Percentiles rank a stretch among this genome's conserved stretches.
Conservation (phyloP, 2,888 invertebrate species). For the Drosophila borealis region DNA sequence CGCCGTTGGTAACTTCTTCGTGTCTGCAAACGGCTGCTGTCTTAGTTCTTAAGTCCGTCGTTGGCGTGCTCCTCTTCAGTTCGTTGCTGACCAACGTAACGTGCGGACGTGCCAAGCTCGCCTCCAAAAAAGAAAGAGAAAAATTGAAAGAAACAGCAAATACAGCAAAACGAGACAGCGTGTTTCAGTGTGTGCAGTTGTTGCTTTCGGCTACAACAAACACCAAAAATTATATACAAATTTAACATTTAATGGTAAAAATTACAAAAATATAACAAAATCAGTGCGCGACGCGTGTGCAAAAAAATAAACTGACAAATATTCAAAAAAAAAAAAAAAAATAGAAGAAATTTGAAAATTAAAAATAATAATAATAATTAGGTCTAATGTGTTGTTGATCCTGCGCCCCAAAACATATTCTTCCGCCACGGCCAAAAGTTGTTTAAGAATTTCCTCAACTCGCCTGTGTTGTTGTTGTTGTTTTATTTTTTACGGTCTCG, state of each 20-base stretch:
- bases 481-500: conserved; percentile 47
- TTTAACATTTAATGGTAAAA: conserved; percentile 43
- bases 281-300: conserved; percentile 66
- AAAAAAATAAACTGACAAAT: conserved; percentile 26
- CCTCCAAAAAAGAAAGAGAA: conserved; percentile 24
- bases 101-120: conserved; percentile 83
- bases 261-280: conserved; percentile 5
- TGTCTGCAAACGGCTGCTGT: conserved; percentile 72
- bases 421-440: conserved; percentile 23
- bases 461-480: conserved; percentile 25
- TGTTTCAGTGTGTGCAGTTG: conserved; percentile 46
- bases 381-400: conserved; percentile 41
- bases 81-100: conserved; percentile 85
- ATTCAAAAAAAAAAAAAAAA: conserved; percentile 10
- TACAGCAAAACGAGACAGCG: conserved; percentile 28
- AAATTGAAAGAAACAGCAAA: conserved; percentile 10
- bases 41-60: conserved; percentile 85
- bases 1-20: conserved; percentile 71
- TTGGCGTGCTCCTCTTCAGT: conserved; percentile 85
- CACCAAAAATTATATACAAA: conserved; percentile 15
- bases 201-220: conserved; percentile 38
- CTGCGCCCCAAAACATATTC: conserved; percentile 28
- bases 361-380: conserved; percentile 47
- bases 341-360: conserved; percentile 9
- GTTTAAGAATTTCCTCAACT: conserved; percentile 50